phyloP scores from a whole-genome alignment of 1,140 invertebrate species.

The Aphis craccivora region DNA sequence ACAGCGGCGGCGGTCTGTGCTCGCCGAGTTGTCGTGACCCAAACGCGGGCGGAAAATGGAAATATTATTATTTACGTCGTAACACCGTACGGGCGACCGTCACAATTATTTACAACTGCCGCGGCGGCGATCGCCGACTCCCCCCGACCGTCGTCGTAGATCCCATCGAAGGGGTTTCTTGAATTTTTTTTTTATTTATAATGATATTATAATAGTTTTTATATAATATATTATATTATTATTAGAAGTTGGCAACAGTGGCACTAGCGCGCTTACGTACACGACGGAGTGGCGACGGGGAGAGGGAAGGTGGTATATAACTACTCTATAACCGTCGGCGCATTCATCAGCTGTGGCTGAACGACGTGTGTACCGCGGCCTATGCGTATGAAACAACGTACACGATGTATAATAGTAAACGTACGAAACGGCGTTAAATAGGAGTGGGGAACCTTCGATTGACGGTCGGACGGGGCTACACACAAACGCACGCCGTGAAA shows the following conservation, averaged over 20 bases:
- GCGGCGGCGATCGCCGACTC: too few species aligned
- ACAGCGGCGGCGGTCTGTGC: not conserved
- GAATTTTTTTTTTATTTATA: not conserved
- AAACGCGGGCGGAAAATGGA: slow-evolving; percentile 29
- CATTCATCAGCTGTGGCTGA: not conserved
- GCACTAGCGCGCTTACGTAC: not conserved
- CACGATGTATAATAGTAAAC: not conserved
- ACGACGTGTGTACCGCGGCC: not conserved
- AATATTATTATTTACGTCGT: not conserved
- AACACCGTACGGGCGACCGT: not conserved
- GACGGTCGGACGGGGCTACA: slow-evolving; percentile 17
- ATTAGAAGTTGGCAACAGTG: slow-evolving; percentile 40
- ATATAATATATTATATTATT: not conserved
- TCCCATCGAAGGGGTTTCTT: not conserved
- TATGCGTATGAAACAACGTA: not conserved
- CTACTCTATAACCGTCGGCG: not conserved
- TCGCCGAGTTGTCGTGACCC: slow-evolving; percentile 23
- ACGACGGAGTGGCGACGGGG: not conserved
- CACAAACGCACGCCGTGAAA: not conserved
- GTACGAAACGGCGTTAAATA: not conserved
- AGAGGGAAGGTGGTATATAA: not conserved
- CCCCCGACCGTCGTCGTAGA: not conserved
- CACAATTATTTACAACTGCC: not conserved
- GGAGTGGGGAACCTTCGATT: slow-evolving; percentile 20
- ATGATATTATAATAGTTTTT: not conserved